These are phyloP conservation scores for Drosophila anomalata DNA, from an alignment of 2,888 invertebrate species.

Conservation along the genomic window DNA sequence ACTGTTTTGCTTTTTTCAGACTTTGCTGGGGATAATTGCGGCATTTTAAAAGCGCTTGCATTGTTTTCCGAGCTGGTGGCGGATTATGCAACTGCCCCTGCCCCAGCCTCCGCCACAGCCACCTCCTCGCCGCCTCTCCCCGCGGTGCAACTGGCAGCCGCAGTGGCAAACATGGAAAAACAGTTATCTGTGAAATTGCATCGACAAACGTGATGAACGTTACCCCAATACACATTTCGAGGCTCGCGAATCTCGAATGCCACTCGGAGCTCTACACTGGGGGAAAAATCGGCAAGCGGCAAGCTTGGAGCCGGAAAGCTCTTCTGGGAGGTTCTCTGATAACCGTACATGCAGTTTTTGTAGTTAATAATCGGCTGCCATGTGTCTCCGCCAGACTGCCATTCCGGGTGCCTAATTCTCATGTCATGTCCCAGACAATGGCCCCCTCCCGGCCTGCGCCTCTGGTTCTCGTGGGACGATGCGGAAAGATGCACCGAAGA, in stretches of 20 bases:
- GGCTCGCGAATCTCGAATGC: conserved; percentile 29
- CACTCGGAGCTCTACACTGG: conserved; percentile 1
- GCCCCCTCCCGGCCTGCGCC: conserved; percentile 8
- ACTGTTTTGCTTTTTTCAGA: conserved; percentile 21
- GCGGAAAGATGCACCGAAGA: conserved; percentile 4
- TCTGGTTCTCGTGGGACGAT: conserved; percentile 28
- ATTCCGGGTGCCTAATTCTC: conserved; percentile 69
- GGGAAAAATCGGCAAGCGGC: background rate
- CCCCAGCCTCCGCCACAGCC: background rate
- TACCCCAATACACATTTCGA: conserved; percentile 64
- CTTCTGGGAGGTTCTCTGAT: background rate
- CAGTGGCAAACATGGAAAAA: conserved; percentile 69
- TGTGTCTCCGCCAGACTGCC: background rate
- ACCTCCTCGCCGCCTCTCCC: background rate
- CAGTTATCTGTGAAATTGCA: conserved; percentile 80
- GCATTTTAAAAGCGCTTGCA: conserved; percentile 66
- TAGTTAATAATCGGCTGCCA: conserved; percentile 1
- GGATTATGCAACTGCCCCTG: conserved; percentile 65
- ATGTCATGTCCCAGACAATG: conserved; percentile 71
- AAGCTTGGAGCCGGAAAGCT: no score
- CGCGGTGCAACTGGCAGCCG: background rate
- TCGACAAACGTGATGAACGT: conserved; percentile 79
- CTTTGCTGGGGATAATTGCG: conserved; percentile 64
- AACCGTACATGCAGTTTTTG: no score
- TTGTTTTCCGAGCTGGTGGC: conserved; percentile 58